A percentile compares a stretch with the other conserved stretches of the same genome.
Conservation (phyloP, 2,888 invertebrate genomes). For the Vanessa cardui region DNA sequence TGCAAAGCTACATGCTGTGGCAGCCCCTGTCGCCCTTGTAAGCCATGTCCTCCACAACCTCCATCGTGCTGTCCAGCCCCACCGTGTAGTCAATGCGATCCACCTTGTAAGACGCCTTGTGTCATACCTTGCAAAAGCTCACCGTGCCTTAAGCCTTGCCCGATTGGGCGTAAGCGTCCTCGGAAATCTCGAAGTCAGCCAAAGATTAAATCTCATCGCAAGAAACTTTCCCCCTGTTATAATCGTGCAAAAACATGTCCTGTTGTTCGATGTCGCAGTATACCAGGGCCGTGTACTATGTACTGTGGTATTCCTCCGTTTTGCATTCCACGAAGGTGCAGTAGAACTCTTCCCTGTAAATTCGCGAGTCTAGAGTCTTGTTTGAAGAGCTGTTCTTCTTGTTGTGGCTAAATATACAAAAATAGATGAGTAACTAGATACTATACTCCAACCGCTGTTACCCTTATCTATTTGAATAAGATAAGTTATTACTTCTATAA, state of each 20-base stretch:
- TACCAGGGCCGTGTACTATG: conserved; percentile 54
- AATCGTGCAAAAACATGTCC: conserved; percentile 63
- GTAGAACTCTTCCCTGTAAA: conserved; percentile 48
- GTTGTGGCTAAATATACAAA: conserved; percentile 18
- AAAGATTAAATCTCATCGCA: conserved; percentile 58
- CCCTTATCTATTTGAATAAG: too few relatives aligned
- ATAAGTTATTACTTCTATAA: too few relatives aligned
- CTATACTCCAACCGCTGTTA: too few relatives aligned
- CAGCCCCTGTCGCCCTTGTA: conserved; percentile 45
- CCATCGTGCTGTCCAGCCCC: conserved; percentile 33
- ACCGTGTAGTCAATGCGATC: conserved; percentile 40
- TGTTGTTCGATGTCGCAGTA: conserved; percentile 62
- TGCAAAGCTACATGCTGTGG: conserved; percentile 48
- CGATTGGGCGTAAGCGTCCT: conserved; percentile 56
- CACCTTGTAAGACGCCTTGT: conserved; percentile 48
- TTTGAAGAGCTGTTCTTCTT: conserved; percentile 38
- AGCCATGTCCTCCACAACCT: conserved; percentile 37
- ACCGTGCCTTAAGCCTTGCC: conserved; percentile 65
- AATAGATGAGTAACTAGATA: too few relatives aligned
- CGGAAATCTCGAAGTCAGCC: conserved; percentile 60
- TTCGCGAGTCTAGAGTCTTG: conserved; percentile 34
- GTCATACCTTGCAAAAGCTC: conserved; percentile 55
- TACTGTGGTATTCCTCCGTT: conserved; percentile 43
- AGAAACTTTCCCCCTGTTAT: conserved; percentile 64
- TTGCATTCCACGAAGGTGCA: conserved; percentile 54